These are phyloP conservation scores for Drusus annulatus DNA, from an alignment of 1,140 invertebrate genomes.

Conservation along the genomic window DNA sequence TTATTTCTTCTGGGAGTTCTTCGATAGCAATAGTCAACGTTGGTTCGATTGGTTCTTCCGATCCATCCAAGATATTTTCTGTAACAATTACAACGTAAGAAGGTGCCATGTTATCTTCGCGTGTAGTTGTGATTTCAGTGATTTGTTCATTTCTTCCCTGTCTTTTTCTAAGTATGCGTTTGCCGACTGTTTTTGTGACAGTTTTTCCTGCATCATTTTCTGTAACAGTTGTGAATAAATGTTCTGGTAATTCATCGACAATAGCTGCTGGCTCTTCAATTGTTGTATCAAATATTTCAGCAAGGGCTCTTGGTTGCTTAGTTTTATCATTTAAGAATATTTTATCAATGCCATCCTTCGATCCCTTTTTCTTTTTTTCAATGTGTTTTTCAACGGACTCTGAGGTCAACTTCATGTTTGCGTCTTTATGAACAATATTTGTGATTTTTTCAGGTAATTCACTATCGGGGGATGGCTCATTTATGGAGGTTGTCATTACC, in stretches of 20 bases:
- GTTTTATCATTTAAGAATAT: too few species aligned
- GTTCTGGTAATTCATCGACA: too few species aligned
- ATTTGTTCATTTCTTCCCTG: background rate
- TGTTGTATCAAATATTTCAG: too few species aligned
- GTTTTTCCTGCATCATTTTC: background rate
- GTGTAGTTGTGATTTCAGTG: background rate
- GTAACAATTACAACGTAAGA: background rate
- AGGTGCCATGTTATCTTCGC: background rate
- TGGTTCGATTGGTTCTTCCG: background rate
- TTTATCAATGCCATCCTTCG: too few species aligned
- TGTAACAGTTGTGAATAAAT: background rate
- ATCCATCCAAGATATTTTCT: background rate
- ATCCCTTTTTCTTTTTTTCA: too few species aligned
- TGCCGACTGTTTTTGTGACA: background rate
- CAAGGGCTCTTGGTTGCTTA: too few species aligned
- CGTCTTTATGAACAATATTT: too few species aligned
- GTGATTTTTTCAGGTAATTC: too few species aligned
- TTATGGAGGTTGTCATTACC: background rate
- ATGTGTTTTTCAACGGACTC: too few species aligned
- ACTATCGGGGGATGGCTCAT: background rate
- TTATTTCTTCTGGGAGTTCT: conserved; percentile 12
- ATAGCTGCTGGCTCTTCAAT: too few species aligned
- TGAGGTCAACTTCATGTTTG: too few species aligned
- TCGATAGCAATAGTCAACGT: background rate
- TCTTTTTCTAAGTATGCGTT: background rate